phyloP scores from a whole-genome alignment of 2,797 vertebrate species.

The Meda fulgida region DNA sequence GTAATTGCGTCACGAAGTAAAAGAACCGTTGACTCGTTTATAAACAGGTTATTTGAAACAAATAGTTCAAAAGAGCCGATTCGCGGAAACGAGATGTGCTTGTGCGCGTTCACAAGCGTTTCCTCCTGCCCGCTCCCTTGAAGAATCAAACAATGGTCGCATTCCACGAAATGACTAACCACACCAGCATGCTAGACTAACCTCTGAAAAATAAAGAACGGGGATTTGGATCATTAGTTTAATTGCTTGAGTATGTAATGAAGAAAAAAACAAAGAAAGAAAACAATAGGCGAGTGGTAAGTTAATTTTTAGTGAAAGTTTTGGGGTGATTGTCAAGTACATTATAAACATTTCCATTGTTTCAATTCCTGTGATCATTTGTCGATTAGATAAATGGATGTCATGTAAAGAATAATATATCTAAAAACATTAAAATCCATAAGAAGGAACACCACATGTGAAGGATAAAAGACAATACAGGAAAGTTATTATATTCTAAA shows the following conservation, averaged over 20 bases:
- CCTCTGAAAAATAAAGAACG: neutral
- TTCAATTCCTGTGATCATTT: neutral
- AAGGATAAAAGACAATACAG: conserved; percentile 10
- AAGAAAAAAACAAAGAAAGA: neutral
- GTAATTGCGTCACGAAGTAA: conserved; percentile 1
- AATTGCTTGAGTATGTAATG: neutral
- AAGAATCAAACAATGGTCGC: conserved; percentile 15
- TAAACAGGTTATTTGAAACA: neutral
- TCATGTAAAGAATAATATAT: neutral
- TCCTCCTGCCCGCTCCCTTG: neutral
- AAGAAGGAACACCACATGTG: conserved; percentile 26
- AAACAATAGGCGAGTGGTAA: neutral
- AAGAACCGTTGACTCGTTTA: neutral
- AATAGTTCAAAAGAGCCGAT: conserved; percentile 15
- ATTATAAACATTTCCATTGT: neutral
- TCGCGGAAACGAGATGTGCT: neutral
- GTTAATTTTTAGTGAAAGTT: neutral
- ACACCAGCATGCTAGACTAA: neutral
- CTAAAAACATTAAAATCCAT: neutral
- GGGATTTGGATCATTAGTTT: neutral
- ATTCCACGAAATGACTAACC: conserved; percentile 26
- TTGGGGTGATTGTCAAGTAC: neutral
- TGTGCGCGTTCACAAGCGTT: conserved; percentile 16
- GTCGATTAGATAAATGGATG: neutral
- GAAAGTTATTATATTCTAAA: conserved; percentile 17